A percentile compares a stretch with the other conserved stretches of the same genome.
These are phyloP conservation scores for Argya squamiceps DNA, from an alignment of 2,797 vertebrate species.

Conservation along the genomic window DNA sequence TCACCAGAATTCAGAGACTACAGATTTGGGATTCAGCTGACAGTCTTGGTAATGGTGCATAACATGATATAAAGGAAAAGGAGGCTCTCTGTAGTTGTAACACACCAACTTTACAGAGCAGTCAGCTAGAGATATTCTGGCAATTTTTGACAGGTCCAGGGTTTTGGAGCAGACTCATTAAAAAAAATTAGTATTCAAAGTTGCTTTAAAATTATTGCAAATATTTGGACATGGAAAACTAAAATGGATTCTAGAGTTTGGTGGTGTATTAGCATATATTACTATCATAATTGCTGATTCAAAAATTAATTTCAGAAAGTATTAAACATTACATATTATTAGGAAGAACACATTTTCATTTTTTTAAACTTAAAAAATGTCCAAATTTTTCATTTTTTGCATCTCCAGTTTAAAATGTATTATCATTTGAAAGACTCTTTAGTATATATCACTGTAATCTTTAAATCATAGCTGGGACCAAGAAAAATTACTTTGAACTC, in stretches of 20 bases:
- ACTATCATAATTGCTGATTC: not conserved
- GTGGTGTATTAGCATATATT: not conserved
- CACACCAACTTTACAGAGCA: not conserved
- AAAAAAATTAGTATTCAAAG: not conserved
- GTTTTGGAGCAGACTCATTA: not conserved
- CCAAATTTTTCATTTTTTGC: not conserved
- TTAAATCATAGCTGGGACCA: not conserved
- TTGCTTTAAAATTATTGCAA: not conserved
- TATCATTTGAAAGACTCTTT: not conserved
- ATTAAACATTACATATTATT: not conserved
- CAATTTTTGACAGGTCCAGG: not conserved
- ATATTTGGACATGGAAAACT: not conserved
- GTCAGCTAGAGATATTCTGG: not conserved
- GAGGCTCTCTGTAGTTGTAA: not conserved
- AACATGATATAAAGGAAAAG: conserved; percentile 10
- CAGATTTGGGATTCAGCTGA: conserved; percentile 8
- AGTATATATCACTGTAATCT: not conserved
- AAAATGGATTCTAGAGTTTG: not conserved
- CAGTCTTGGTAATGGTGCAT: conserved; percentile 29
- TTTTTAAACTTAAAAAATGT: not conserved
- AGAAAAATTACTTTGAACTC: not conserved
- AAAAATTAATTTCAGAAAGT: not conserved
- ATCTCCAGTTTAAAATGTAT: not conserved
- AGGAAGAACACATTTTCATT: not conserved
- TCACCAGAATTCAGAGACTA: not conserved